Percentiles rank a stretch among this genome's conserved stretches.
Conservation (phyloP, 2,113 vertebrate species). For the Prochilodus magdalenae region DNA sequence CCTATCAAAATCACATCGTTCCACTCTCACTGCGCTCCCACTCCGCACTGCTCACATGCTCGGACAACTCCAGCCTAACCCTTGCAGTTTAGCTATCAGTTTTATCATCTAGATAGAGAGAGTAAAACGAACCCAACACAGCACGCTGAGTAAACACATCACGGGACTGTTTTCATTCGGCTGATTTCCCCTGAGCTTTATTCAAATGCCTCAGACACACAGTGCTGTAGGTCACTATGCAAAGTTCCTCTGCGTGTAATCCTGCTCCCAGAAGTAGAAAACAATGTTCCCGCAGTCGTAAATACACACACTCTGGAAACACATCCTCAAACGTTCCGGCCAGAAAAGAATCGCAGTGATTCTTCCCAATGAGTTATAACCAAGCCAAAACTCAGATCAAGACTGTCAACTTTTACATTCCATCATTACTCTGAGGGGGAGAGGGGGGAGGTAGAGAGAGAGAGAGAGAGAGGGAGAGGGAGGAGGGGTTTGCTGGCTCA, state of each 20-base stretch:
- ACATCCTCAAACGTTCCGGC: background rate
- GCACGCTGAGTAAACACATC: background rate
- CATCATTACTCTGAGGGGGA: background rate
- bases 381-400: background rate
- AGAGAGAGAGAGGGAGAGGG: background rate
- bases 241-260: background rate
- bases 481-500: background rate
- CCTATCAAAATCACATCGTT: too few relatives aligned
- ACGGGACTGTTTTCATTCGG: background rate
- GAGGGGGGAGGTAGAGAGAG: background rate
- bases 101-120: background rate
- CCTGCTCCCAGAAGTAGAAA: background rate
- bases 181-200: background rate
- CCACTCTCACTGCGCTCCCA: too few relatives aligned
- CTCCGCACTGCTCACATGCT: too few relatives aligned
- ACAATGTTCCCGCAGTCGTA: background rate
- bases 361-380: background rate
- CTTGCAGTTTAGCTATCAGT: too few relatives aligned
- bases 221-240: background rate
- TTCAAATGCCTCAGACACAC: background rate
- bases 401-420: background rate
- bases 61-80: too few relatives aligned
- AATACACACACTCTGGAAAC: background rate
- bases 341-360: background rate
- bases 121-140: background rate